Base-by-base conservation (phyloP, 2,888 invertebrate genomes). In the Archips xylosteana region DNA sequence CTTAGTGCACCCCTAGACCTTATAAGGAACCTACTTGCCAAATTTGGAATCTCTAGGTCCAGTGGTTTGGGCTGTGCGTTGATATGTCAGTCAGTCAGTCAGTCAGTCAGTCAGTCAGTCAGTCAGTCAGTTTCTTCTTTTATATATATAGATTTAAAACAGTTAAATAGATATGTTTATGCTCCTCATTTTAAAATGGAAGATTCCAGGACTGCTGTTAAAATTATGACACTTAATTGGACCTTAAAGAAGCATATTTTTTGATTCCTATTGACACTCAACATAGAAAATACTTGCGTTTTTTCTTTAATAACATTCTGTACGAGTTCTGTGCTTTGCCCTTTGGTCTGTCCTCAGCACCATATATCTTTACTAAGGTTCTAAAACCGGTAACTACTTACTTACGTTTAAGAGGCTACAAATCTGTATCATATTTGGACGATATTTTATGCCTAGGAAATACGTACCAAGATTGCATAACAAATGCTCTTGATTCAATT, bases 81-180 rank as follows among this genome's bases (percentile, higher is more conserved):
- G 23, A 23, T 60, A 69, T n/a, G n/a, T n/a, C n/a, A n/a, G n/a
- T n/a, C n/a, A n/a, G n/a, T n/a, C n/a, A n/a, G n/a, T n/a, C n/a
- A n/a, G n/a, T n/a, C n/a, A n/a, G n/a, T n/a, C n/a, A n/a, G n/a
- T n/a, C n/a, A n/a, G n/a, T n/a, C n/a, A n/a, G n/a, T n/a, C n/a
- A n/a, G n/a, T n/a, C n/a, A n/a, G n/a, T n/a, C n/a, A n/a, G n/a
- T n/a, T 74, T 15, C 75, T 76, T 39, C 45, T 75, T 75, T 76
- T 57, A 75, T 75, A 62, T 68, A 75, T 59, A 75, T n/a, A n/a
- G n/a, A 76, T 60, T 45, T 76, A 13, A 75, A 75, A 42, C 67
- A 72, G 3, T 47, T 71, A 36, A 75, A 75, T 42, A 45, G 57
- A 12, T 67, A 15, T 67, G 42, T 74, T 34, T 6, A n/a, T 1